Conservation (phyloP, 2,888 invertebrate genomes). For the Mesorhabditis spiculigera region DNA sequence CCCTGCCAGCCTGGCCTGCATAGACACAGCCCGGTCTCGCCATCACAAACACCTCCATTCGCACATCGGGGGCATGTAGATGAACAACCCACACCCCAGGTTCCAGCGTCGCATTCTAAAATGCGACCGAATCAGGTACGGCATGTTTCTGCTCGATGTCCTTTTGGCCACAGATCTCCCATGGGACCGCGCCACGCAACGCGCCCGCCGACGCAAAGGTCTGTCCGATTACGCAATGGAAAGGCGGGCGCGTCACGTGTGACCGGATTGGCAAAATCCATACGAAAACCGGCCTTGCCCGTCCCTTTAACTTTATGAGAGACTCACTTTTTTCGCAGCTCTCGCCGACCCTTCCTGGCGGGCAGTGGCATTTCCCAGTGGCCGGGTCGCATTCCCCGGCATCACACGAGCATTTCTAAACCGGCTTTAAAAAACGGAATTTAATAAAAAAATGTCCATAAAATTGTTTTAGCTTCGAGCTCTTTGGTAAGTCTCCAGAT, state of each 20-base stretch:
- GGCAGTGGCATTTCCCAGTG: conserved; percentile 40
- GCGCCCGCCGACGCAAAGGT: too few species aligned
- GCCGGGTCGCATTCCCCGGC: conserved; percentile 28
- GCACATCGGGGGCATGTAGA: conserved; percentile 58
- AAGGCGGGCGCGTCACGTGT: not conserved
- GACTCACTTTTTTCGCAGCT: conserved; percentile 40
- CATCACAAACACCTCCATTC: conserved; percentile 83
- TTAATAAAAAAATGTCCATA: too few species aligned
- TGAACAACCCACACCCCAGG: conserved; percentile 49
- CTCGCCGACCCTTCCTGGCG: conserved; percentile 43
- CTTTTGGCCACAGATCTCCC: too few species aligned
- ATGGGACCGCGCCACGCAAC: too few species aligned
- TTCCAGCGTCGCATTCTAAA: conserved; percentile 43
- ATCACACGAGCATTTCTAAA: not conserved
- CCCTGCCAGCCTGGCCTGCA: conserved; percentile 64
- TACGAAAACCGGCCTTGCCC: not conserved
- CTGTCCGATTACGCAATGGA: not conserved
- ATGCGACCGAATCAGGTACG: not conserved
- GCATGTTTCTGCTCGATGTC: not conserved
- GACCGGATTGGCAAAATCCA: not conserved
- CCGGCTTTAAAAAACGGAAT: too few species aligned
- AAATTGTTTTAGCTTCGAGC: too few species aligned
- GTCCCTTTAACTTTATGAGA: not conserved
- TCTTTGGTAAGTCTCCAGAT: too few species aligned
- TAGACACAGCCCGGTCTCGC: conserved; percentile 76